Conservation (phyloP, 2,888 invertebrate species). For the Macrophya annulata region DNA sequence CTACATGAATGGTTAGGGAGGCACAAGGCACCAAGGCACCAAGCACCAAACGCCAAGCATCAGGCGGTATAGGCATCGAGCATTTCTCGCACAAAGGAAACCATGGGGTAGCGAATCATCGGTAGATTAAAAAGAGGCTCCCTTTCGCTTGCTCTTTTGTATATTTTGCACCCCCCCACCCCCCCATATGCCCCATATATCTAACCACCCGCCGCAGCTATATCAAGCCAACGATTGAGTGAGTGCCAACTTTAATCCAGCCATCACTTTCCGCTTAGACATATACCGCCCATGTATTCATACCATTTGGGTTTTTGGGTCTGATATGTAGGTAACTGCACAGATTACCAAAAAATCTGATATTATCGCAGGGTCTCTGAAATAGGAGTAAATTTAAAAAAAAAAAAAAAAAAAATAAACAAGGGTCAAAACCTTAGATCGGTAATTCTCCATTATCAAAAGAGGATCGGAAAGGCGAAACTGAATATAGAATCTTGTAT, state of each 20-base stretch:
- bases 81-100: conserved; percentile 69
- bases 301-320: background rate
- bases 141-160: conserved; percentile 59
- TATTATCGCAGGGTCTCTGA: background rate
- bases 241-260: conserved; percentile 52
- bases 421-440: background rate
- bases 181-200: conserved; percentile 50
- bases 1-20: conserved; percentile 45
- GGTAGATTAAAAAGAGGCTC: conserved; percentile 78
- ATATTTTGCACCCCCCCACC: conserved; percentile 52
- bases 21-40: conserved; percentile 35
- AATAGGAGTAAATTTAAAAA: background rate
- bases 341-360: background rate
- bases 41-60: conserved; percentile 47
- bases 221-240: conserved; percentile 50
- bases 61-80: conserved; percentile 47
- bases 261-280: conserved; percentile 46
- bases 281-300: background rate
- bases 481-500: background rate
- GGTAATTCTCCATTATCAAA: background rate
- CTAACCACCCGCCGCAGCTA: conserved; percentile 52
- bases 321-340: background rate
- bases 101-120: conserved; percentile 77
- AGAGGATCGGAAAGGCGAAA: background rate
- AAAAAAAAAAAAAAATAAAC: too few species aligned